These are phyloP conservation scores for Caenorhabditis drosophilae DNA, from an alignment of 2,888 invertebrate genomes.

Conservation along the genomic window DNA sequence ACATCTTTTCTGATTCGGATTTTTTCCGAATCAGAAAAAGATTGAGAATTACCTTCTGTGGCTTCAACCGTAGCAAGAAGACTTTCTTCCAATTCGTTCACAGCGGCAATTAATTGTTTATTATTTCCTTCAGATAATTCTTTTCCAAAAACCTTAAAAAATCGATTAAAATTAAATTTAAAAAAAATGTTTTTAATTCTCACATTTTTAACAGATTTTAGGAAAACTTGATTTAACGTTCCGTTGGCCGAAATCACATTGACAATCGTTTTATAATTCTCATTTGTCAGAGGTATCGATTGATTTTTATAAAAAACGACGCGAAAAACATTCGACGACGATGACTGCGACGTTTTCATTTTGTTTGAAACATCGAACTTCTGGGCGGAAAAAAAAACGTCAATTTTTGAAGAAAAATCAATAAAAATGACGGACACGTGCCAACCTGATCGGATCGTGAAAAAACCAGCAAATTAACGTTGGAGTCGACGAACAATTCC, in stretches of 20 bases:
- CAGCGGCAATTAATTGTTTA: constrained; percentile 51
- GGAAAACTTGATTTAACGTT: constrained; percentile 75
- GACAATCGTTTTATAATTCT: constrained; percentile 74
- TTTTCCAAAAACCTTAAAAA: constrained; percentile 52
- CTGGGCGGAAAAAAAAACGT: constrained; percentile 19
- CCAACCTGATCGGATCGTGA: constrained; percentile 57
- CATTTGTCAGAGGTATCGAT: constrained; percentile 74
- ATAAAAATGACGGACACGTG: too few relatives aligned
- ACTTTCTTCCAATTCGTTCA: constrained; percentile 61
- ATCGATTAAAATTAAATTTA: background rate
- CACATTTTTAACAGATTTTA: constrained; percentile 76
- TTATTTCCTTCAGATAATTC: constrained; percentile 71
- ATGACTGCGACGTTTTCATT: constrained; percentile 23
- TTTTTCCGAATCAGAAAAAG: too few relatives aligned
- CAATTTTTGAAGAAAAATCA: background rate
- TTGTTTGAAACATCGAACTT: constrained; percentile 64
- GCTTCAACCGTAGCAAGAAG: constrained; percentile 48
- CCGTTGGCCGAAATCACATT: constrained; percentile 75
- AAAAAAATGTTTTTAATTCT: constrained; percentile 54
- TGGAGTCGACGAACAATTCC: constrained; percentile 60
- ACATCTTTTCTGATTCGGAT: too few relatives aligned
- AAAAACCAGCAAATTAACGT: constrained; percentile 55
- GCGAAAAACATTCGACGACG: constrained; percentile 28
- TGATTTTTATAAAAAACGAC: constrained; percentile 76
- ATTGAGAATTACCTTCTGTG: too few relatives aligned